These are phyloP conservation scores for Ceratosolen fusciceps DNA, from an alignment of 1,140 invertebrate genomes.

Conservation along the genomic window DNA sequence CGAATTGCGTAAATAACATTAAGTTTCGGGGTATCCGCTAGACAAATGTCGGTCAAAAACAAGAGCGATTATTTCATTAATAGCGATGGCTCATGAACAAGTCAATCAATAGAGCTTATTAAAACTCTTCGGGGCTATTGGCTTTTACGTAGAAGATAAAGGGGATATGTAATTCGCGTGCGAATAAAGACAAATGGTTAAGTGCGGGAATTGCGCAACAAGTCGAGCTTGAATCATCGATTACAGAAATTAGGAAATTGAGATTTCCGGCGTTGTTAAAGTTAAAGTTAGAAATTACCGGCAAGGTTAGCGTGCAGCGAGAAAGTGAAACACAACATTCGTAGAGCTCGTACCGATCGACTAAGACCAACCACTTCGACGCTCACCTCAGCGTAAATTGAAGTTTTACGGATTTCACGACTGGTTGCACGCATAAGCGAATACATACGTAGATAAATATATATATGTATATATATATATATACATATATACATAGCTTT, in stretches of 20 bases:
- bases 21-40: too few species aligned
- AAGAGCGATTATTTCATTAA: too few species aligned
- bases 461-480: too few species aligned
- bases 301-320: not conserved
- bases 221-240: constrained; percentile 21
- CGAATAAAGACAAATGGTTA: not conserved
- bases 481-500: too few species aligned
- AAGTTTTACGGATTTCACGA: constrained; percentile 8
- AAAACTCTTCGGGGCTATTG: too few species aligned
- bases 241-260: constrained; percentile 20
- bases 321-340: constrained; percentile 9
- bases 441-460: too few species aligned
- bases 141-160: too few species aligned
- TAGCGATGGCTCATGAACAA: too few species aligned
- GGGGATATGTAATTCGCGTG: too few species aligned
- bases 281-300: not conserved
- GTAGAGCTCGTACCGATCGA: not conserved
- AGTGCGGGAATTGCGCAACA: not conserved
- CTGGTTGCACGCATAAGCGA: not conserved
- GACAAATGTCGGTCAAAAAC: too few species aligned
- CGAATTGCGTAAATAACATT: too few species aligned
- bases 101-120: too few species aligned
- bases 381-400: constrained; percentile 33
- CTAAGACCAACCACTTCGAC: not conserved
- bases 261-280: not conserved